Evolutionary conservation across 2,888 invertebrate species (phyloP).

Genomic region (Encarsia formosa): DNA sequence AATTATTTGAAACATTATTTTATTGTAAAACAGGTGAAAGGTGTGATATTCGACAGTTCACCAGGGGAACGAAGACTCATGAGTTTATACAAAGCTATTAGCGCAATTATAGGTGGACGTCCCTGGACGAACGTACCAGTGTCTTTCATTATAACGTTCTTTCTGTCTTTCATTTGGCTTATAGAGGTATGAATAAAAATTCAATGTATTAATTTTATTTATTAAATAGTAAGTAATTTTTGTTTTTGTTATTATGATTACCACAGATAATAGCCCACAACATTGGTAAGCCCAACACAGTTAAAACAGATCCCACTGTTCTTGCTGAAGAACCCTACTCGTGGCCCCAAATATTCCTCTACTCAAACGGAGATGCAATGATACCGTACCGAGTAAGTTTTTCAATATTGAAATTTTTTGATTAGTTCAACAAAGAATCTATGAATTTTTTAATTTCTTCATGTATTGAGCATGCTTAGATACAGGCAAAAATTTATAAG

Average conservation of each 20-base stretch:
- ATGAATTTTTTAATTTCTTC: no score
- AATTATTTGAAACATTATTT: not conserved
- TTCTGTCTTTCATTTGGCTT: constrained; percentile 60
- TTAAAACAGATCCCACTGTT: constrained; percentile 59
- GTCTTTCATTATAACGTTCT: constrained; percentile 56
- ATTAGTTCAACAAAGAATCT: no score
- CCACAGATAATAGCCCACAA: constrained; percentile 42
- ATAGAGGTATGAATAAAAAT: constrained; percentile 53
- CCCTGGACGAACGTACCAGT: constrained; percentile 57
- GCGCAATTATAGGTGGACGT: constrained; percentile 60
- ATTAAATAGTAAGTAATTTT: not conserved
- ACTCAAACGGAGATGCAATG: constrained; percentile 66
- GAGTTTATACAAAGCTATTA: constrained; percentile 59
- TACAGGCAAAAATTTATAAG: no score
- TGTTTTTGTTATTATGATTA: not conserved
- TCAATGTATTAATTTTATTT: not conserved
- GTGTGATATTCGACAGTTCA: constrained; percentile 69
- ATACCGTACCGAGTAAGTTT: constrained; percentile 58
- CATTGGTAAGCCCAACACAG: constrained; percentile 43
- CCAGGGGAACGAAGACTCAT: constrained; percentile 62
- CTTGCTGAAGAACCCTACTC: constrained; percentile 58
- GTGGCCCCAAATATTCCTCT: constrained; percentile 70
- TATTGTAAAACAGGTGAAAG: constrained; percentile 52
- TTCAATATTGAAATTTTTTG: no score
- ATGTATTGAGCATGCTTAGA: no score